A percentile compares a stretch with the other conserved stretches of the same genome.
Conservation (phyloP, 2,113 vertebrate species). For the Halcyon senegalensis region DNA sequence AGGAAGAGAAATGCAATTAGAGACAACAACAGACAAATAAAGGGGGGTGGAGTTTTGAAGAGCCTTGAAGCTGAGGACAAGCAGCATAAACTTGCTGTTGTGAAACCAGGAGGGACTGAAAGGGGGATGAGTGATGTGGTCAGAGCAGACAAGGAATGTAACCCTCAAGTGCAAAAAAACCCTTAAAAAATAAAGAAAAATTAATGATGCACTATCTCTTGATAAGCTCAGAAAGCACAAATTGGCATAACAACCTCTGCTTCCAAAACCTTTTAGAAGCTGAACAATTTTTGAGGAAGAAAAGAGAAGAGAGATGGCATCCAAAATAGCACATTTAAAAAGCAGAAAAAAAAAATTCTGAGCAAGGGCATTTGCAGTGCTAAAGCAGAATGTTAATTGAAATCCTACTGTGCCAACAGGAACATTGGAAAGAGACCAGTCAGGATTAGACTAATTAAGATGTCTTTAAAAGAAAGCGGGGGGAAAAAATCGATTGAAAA, state of each 20-base stretch:
- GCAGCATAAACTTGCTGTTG: conserved; percentile 25
- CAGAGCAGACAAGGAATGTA: not conserved
- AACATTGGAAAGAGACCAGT: conserved; percentile 84
- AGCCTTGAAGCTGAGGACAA: conserved; percentile 26
- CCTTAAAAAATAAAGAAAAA: not conserved
- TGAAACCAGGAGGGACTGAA: conserved; percentile 33
- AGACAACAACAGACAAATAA: conserved; percentile 38
- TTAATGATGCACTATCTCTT: not conserved
- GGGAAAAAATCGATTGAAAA: conserved; percentile 37
- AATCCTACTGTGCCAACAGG: conserved; percentile 83
- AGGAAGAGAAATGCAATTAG: conserved; percentile 28
- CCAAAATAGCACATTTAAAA: conserved; percentile 67
- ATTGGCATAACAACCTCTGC: conserved; percentile 42
- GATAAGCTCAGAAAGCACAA: conserved; percentile 38
- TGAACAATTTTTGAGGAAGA: conserved; percentile 61
- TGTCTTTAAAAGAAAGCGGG: conserved; percentile 77
- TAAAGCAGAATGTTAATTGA: conserved; percentile 83
- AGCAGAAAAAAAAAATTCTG: conserved; percentile 35
- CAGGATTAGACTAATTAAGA: conserved; percentile 87
- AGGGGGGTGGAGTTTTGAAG: conserved; percentile 31
- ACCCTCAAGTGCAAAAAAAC: not conserved
- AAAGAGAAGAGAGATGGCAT: conserved; percentile 65
- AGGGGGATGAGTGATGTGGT: not conserved
- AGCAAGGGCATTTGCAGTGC: conserved; percentile 76
- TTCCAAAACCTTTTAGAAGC: conserved; percentile 59